phyloP scores from a whole-genome alignment of 2,113 vertebrate genomes.

The Gila orcuttii region DNA sequence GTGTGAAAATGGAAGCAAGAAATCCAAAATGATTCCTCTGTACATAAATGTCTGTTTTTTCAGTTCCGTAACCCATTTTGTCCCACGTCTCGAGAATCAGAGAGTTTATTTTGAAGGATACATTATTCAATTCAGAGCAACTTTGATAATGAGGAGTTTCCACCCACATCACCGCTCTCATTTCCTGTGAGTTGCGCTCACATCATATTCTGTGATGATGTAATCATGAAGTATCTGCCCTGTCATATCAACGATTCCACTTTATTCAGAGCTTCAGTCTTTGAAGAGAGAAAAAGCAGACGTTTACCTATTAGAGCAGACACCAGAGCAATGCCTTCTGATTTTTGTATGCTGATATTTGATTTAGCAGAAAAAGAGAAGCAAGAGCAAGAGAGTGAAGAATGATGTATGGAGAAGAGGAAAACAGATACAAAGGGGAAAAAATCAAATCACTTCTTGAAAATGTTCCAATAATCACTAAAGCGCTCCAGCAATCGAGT shows the following conservation, averaged over 20 bases:
- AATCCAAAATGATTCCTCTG: background rate
- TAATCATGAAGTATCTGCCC: constrained; percentile 15
- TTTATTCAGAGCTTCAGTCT: constrained; percentile 26
- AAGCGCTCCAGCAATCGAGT: constrained; percentile 50
- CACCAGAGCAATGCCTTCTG: constrained; percentile 11
- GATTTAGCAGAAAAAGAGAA: constrained; percentile 23
- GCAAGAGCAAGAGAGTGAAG: constrained; percentile 20
- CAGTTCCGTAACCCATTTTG: background rate
- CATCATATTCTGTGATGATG: constrained; percentile 18
- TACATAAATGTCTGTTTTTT: constrained; percentile 3
- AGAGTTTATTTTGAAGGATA: constrained; percentile 13
- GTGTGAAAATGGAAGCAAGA: background rate
- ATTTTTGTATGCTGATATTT: constrained; percentile 32
- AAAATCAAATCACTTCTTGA: constrained; percentile 58
- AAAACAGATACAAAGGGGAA: constrained; percentile 19
- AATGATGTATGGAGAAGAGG: constrained; percentile 34
- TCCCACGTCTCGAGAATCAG: constrained; percentile 14
- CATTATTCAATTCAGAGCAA: background rate
- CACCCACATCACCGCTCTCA: constrained; percentile 28
- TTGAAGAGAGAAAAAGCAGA: constrained; percentile 12
- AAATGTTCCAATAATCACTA: constrained; percentile 60
- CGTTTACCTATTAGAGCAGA: constrained; percentile 18
- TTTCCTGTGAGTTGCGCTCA: background rate
- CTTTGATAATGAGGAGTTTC: constrained; percentile 40
- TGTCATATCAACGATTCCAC: constrained; percentile 7